Percentiles rank a stretch among this genome's conserved stretches.
Conservation (phyloP, 1,140 invertebrate genomes). For the Oppia nitens region DNA sequence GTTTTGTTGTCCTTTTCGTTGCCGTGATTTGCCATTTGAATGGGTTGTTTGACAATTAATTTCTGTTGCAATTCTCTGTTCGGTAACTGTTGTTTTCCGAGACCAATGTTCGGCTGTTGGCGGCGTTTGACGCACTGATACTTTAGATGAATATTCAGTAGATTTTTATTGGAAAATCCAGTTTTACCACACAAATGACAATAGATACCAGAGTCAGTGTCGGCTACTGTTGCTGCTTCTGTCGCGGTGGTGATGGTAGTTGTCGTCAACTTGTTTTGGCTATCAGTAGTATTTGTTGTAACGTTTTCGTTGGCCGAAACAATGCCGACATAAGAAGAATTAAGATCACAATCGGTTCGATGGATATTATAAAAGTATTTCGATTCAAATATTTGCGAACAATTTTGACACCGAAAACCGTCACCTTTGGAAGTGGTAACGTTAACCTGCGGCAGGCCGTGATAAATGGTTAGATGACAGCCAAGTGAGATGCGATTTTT, state of each 20-base stretch:
- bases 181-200: conserved; percentile 1
- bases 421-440: not conserved
- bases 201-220: not conserved
- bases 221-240: not conserved
- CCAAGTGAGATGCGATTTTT: conserved; percentile 13
- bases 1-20: not conserved
- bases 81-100: not conserved
- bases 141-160: conserved; percentile 7
- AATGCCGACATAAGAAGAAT: conserved; percentile 9
- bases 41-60: not conserved
- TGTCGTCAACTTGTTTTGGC: not conserved
- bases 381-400: conserved; percentile 3
- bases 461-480: conserved; percentile 10
- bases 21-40: not conserved
- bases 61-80: not conserved
- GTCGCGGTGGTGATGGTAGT: not conserved
- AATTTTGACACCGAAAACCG: conserved; percentile 7
- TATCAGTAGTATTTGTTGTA: not conserved
- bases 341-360: conserved; percentile 10
- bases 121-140: conserved; percentile 6
- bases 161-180: not conserved
- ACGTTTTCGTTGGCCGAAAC: not conserved
- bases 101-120: not conserved
- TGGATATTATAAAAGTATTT: conserved; percentile 13
- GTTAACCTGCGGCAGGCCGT: conserved; percentile 9